A percentile compares a stretch with the other conserved stretches of the same genome.
Evolutionary conservation across 1,140 invertebrate genomes (phyloP).

Genomic region (Melipona quadrifasciata): DNA sequence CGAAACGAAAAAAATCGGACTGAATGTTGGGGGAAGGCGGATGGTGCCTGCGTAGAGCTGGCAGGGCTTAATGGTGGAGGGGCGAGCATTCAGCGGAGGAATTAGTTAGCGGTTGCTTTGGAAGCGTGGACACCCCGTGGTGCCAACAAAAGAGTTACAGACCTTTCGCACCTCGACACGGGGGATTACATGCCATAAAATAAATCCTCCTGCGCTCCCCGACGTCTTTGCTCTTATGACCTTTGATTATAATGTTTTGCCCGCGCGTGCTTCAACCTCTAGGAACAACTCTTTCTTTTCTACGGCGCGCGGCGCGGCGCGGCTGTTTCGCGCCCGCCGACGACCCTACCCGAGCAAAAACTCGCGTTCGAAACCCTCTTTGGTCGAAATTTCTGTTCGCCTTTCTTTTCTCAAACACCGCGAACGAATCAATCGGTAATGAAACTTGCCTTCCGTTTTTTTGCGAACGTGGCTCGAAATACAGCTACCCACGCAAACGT

Average conservation of each 20-base stretch:
- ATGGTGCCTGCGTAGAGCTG: conserved; percentile 30
- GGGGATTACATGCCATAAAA: conserved; percentile 80
- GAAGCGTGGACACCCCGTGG: conserved; percentile 76
- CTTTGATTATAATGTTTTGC: conserved; percentile 79
- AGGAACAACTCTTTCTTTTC: conserved; percentile 32
- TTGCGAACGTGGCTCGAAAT: too few relatives aligned
- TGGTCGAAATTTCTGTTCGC: too few relatives aligned
- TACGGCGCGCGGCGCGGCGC: too few relatives aligned
- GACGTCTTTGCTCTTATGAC: conserved; percentile 51
- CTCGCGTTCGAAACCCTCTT: neutral
- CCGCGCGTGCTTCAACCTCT: conserved; percentile 65
- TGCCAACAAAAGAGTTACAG: conserved; percentile 80
- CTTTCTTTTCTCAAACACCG: neutral
- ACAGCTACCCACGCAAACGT: too few relatives aligned
- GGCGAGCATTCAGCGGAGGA: conserved; percentile 71
- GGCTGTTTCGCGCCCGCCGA: neutral
- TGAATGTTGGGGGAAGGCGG: conserved; percentile 12
- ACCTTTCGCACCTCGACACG: conserved; percentile 80
- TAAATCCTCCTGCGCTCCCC: conserved; percentile 71
- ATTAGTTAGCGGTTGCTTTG: conserved; percentile 78
- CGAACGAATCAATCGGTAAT: too few relatives aligned
- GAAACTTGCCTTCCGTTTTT: too few relatives aligned
- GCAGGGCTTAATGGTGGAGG: conserved; percentile 70
- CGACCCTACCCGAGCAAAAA: neutral
- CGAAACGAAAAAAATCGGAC: conserved; percentile 46